These are phyloP conservation scores for Rhincodon typus DNA, from an alignment of 2,797 vertebrate species.

Conservation along the genomic window DNA sequence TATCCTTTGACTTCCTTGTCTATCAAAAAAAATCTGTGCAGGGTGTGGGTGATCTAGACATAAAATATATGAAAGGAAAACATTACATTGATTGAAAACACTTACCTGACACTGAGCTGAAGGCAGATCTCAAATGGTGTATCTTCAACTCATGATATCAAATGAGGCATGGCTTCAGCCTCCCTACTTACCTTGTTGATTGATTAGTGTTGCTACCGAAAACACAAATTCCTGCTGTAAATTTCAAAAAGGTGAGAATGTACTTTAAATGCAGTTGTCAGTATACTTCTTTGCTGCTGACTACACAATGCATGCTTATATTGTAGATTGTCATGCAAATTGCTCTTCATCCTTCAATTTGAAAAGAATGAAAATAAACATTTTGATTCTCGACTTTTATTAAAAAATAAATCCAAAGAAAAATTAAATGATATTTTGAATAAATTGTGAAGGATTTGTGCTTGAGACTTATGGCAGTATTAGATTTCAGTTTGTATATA, in stretches of 20 bases:
- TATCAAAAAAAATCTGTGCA: too few relatives aligned
- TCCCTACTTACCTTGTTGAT: too few relatives aligned
- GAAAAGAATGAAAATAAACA: neutral
- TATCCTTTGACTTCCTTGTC: too few relatives aligned
- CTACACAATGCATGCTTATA: too few relatives aligned
- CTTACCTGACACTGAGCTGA: neutral
- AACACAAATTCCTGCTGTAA: too few relatives aligned
- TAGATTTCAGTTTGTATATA: neutral
- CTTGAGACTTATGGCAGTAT: constrained; percentile 9
- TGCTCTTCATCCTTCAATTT: neutral
- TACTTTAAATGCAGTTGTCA: neutral
- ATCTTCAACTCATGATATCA: neutral
- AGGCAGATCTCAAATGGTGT: neutral
- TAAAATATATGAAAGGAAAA: too few relatives aligned
- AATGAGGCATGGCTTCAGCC: too few relatives aligned
- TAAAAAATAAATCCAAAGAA: neutral
- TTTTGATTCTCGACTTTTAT: neutral
- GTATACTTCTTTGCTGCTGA: neutral
- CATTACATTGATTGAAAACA: neutral
- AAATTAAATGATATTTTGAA: neutral
- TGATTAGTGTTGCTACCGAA: too few relatives aligned
- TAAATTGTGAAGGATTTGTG: neutral
- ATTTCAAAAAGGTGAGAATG: neutral
- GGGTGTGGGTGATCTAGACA: too few relatives aligned
- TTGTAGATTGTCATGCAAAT: neutral